Conservation (phyloP, 2,113 vertebrate genomes). For the Coptodon bakossiorum region DNA sequence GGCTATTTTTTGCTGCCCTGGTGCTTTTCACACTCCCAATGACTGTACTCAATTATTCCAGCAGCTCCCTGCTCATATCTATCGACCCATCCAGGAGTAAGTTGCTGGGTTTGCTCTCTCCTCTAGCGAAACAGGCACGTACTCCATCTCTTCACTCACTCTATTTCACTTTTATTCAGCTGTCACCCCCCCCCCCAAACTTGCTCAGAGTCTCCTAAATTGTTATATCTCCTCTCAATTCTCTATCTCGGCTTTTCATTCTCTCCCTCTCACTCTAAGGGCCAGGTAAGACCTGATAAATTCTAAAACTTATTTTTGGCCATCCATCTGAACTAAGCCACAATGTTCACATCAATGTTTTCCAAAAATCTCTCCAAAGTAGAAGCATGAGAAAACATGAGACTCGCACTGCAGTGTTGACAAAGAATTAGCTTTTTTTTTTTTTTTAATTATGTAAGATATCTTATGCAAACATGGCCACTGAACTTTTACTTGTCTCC, state of each 20-base stretch:
- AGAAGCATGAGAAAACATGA: slow-evolving; percentile 29
- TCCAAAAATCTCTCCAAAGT: slow-evolving; percentile 25
- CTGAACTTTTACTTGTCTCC: slow-evolving; percentile 20
- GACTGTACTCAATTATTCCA: slow-evolving; percentile 54
- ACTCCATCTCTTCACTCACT: slow-evolving; percentile 7
- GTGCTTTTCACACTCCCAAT: slow-evolving; percentile 40
- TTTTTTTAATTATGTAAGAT: neutral
- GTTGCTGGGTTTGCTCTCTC: neutral
- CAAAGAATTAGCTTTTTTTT: neutral
- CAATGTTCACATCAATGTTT: neutral
- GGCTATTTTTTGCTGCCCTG: slow-evolving; percentile 52
- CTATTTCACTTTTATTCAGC: slow-evolving; percentile 37
- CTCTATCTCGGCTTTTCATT: neutral
- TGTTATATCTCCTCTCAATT: neutral
- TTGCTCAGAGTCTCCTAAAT: neutral
- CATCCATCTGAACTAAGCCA: neutral
- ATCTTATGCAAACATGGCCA: slow-evolving; percentile 40
- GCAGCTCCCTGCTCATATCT: slow-evolving; percentile 45
- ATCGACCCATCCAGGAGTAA: slow-evolving; percentile 44
- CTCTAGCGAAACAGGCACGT: slow-evolving; percentile 7
- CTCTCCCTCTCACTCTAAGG: neutral
- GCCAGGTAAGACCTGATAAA: slow-evolving; percentile 15
- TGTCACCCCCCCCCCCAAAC: neutral
- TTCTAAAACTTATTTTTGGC: slow-evolving; percentile 8
- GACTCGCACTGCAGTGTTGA: neutral